Evolutionary conservation across 1,140 invertebrate species (phyloP).

Genomic region (Archivesica marissinica): DNA sequence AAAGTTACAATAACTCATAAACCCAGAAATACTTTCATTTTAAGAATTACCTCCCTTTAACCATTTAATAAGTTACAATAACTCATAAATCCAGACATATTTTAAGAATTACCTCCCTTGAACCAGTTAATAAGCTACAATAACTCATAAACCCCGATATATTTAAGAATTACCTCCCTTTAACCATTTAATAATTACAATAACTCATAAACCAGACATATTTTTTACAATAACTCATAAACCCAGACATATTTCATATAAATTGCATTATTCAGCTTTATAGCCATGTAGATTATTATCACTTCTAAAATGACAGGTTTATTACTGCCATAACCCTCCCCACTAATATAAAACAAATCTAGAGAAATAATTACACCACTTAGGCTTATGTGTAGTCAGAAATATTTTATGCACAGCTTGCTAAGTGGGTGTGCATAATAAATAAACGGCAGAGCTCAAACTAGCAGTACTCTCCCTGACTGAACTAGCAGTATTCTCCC

Average conservation of each 20-base stretch:
- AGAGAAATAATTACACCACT: conserved; percentile 27
- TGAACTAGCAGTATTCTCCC: too few species aligned
- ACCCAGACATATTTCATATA: conserved; percentile 9
- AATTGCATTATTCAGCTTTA: conserved; percentile 24
- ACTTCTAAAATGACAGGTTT: conserved; percentile 18
- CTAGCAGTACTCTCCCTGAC: too few species aligned
- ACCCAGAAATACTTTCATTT: too few species aligned
- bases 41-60: conserved; percentile 1
- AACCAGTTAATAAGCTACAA: too few species aligned
- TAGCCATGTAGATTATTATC: conserved; percentile 16
- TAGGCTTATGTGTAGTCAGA: neutral
- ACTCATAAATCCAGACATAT: too few species aligned
- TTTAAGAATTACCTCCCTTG: too few species aligned
- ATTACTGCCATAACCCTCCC: conserved; percentile 29
- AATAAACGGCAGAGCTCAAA: too few species aligned
- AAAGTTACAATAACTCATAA: too few species aligned
- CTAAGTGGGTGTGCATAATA: conserved; percentile 29
- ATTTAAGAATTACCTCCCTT: conserved; percentile 4
- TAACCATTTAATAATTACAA: neutral
- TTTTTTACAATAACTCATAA: conserved; percentile 12
- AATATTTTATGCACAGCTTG: conserved; percentile 7
- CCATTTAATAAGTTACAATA: too few species aligned
- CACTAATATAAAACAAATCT: conserved; percentile 30
- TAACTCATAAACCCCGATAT: too few species aligned
- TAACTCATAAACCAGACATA: conserved; percentile 29